Evolutionary conservation across 1,140 invertebrate genomes (phyloP).

Genomic region (Listronotus oregonensis): DNA sequence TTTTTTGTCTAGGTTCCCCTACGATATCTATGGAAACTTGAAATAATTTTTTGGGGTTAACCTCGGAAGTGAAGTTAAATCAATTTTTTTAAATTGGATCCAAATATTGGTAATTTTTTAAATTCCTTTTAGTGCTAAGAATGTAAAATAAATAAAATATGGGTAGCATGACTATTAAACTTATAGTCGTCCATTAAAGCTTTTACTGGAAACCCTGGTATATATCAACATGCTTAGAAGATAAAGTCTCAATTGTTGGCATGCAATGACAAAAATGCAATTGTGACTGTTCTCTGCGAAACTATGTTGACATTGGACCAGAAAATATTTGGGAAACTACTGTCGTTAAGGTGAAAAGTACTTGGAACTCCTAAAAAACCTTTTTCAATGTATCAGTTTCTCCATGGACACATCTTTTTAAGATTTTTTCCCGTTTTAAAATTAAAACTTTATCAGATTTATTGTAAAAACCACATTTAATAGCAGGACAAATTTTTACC

Average conservation of each 20-base stretch:
- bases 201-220: conserved; percentile 92
- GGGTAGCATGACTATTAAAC: conserved; percentile 82
- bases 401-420: conserved; percentile 83
- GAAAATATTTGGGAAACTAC: conserved; percentile 75
- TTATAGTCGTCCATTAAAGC: conserved; percentile 94
- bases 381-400: conserved; percentile 75
- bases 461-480: conserved; percentile 68
- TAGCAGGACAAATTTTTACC: conserved; percentile 45
- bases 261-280: conserved; percentile 84
- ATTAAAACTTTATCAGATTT: conserved; percentile 66
- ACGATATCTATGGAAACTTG: too few relatives aligned
- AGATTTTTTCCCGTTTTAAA: conserved; percentile 70
- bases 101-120: too few relatives aligned
- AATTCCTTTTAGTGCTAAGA: too few relatives aligned
- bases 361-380: conserved; percentile 86
- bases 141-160: conserved; percentile 82
- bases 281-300: conserved; percentile 84
- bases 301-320: conserved; percentile 89
- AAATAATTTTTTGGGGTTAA: too few relatives aligned
- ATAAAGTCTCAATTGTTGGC: conserved; percentile 93
- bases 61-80: too few relatives aligned
- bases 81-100: too few relatives aligned
- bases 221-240: conserved; percentile 75
- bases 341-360: conserved; percentile 82
- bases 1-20: too few relatives aligned